A percentile compares a stretch with the other conserved stretches of the same genome.
These are phyloP conservation scores for Cantharis rufa DNA, from an alignment of 2,888 invertebrate genomes.

Conservation along the genomic window DNA sequence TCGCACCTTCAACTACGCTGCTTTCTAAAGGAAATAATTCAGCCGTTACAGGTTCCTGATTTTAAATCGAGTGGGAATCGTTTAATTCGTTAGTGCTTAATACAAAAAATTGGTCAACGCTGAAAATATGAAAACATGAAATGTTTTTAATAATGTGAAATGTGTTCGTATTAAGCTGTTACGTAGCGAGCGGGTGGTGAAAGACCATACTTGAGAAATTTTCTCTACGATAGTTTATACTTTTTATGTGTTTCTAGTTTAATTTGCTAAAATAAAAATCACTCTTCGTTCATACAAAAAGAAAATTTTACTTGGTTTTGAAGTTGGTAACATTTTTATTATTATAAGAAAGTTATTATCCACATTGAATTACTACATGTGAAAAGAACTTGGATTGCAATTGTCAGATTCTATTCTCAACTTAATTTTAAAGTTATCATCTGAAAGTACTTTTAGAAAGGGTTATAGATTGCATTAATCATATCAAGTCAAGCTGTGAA, in stretches of 20 bases:
- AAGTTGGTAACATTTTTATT: neutral
- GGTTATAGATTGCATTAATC: slow-evolving; percentile 27
- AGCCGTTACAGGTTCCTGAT: neutral
- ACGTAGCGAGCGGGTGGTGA: neutral
- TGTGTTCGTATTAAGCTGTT: neutral
- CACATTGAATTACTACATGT: neutral
- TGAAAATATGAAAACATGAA: neutral
- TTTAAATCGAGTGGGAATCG: neutral
- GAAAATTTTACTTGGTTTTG: neutral
- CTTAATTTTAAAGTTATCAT: slow-evolving; percentile 1
- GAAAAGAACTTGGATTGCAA: neutral
- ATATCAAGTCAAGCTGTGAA: slow-evolving; percentile 28
- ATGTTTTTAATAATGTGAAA: neutral
- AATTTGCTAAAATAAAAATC: neutral
- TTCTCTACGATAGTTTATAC: neutral
- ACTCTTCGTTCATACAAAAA: neutral
- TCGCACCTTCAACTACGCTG: neutral
- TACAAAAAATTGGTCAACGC: neutral
- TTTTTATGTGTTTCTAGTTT: neutral
- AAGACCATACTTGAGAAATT: neutral
- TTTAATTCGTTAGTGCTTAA: neutral
- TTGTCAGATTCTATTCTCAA: neutral
- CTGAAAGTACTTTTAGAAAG: slow-evolving; percentile 22
- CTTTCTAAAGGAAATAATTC: neutral
- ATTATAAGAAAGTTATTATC: neutral